phyloP scores from a whole-genome alignment of 2,888 invertebrate species.

The Hedya salicella region DNA sequence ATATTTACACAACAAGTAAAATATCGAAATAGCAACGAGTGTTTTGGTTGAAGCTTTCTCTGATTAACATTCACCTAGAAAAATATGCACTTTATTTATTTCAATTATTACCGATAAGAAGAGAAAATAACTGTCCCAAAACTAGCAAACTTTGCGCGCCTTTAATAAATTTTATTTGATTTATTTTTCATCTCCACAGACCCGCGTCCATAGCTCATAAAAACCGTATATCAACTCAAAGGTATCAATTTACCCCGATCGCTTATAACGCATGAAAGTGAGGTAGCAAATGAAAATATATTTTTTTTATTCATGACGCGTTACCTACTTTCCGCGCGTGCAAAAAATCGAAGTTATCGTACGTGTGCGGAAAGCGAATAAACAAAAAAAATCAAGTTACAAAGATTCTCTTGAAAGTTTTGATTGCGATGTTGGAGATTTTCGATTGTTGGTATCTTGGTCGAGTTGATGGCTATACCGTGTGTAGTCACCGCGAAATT shows the following conservation, averaged over 20 bases:
- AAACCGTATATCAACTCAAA: slow-evolving; percentile 22
- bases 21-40: no score
- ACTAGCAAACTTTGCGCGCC: background rate
- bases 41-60: no score
- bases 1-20: no score
- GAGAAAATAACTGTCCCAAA: no score
- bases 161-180: slow-evolving; percentile 25
- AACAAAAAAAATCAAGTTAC: slow-evolving; percentile 26
- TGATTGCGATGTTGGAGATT: slow-evolving; percentile 25
- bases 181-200: slow-evolving; percentile 21
- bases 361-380: slow-evolving; percentile 42
- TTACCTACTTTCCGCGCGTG: slow-evolving; percentile 51
- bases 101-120: no score
- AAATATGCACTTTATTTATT: no score
- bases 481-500: no score
- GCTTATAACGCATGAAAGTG: slow-evolving; percentile 58
- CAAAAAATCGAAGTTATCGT: slow-evolving; percentile 37
- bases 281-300: slow-evolving; percentile 52
- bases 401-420: slow-evolving; percentile 30
- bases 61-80: no score
- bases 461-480: slow-evolving; percentile 1
- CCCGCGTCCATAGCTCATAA: slow-evolving; percentile 30
- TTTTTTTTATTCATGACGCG: slow-evolving; percentile 67
- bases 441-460: slow-evolving; percentile 11
- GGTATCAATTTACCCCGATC: slow-evolving; percentile 60